Percentiles rank a stretch among this genome's conserved stretches.
Conservation (phyloP, 2,113 vertebrate species). For the Chloropsis cyanopogon region DNA sequence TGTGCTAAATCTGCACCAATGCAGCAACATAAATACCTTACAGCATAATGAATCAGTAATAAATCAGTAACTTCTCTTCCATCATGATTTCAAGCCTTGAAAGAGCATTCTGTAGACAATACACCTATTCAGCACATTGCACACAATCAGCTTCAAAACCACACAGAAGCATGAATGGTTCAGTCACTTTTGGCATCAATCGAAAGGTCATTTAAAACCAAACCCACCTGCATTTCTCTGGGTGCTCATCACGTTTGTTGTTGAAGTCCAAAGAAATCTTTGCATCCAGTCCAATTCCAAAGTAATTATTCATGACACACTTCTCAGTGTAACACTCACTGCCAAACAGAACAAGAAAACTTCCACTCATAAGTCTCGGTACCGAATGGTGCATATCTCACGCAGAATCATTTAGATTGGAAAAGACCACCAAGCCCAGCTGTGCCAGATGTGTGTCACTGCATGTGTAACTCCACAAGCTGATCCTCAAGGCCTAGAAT, state of each 20-base stretch:
- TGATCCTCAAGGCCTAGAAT: neutral
- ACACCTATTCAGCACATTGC: neutral
- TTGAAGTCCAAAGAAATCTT: constrained; percentile 96
- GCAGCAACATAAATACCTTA: neutral
- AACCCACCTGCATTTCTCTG: constrained; percentile 89
- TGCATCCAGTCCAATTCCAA: constrained; percentile 91
- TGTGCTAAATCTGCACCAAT: neutral
- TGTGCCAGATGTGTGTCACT: neutral
- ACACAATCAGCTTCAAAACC: neutral
- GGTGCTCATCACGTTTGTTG: constrained; percentile 93
- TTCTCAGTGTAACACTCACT: constrained; percentile 91
- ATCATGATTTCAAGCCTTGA: neutral
- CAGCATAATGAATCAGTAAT: neutral
- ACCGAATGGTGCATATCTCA: neutral
- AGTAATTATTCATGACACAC: constrained; percentile 97
- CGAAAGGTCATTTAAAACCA: neutral
- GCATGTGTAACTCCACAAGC: neutral
- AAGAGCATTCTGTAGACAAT: neutral
- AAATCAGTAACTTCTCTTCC: neutral
- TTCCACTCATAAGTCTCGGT: neutral
- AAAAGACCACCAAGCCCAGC: neutral
- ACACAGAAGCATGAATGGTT: neutral
- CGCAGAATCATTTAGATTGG: neutral
- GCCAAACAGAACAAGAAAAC: neutral
- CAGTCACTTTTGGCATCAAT: neutral